Base-by-base conservation (phyloP, 2,113 vertebrate genomes). In the Hemiprocne comata region DNA sequence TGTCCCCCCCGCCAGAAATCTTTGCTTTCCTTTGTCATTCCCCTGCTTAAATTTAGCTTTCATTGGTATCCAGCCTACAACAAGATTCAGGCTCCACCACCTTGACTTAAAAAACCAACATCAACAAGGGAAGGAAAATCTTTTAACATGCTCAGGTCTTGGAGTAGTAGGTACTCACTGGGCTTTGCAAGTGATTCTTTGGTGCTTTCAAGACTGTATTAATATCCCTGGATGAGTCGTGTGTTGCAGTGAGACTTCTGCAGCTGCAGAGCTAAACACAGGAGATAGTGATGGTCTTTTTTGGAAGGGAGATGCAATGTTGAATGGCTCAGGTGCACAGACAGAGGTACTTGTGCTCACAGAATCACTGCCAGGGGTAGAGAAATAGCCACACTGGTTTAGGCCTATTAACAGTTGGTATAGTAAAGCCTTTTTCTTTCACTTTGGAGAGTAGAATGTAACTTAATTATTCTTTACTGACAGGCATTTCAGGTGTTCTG, bases 261-360 rank as follows among this genome's bases (percentile, higher is more conserved):
- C 81, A 87, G 91, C 84, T 94, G 91, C 73, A 64, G 77, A 82
- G 58, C 89, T 92, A 38, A 69, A 88, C 61, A 10, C 44, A 25
- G 87, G 53, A 53, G 38, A 15, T 72, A 48, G 34, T 15, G 57
- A 40, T 78, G 75, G 71, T 11, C 58, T 38, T 15, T 60, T 75
- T 36, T 78, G 80, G 80, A 89, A 69, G 65, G 26, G 42, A 74
- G n/a, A 78, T 64, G 34, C n/a, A 40, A 14, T 29, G 31, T 8
- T 23, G 64, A 62, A 72, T 44, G 86, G 86, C 78, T 91, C 83
- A 95, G 72, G 87, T 87, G 86, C 44, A 2, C 13, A 73, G 31
- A 36, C 78, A 87, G 89, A 81, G 71, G 78, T 65, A 46, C 70
- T 77, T 94, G 89, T 80, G 65, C 89, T 94, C 80, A 34, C 83